Evolutionary conservation across 2,888 invertebrate species (phyloP).

Genomic region (Drosophila imparisetae): DNA sequence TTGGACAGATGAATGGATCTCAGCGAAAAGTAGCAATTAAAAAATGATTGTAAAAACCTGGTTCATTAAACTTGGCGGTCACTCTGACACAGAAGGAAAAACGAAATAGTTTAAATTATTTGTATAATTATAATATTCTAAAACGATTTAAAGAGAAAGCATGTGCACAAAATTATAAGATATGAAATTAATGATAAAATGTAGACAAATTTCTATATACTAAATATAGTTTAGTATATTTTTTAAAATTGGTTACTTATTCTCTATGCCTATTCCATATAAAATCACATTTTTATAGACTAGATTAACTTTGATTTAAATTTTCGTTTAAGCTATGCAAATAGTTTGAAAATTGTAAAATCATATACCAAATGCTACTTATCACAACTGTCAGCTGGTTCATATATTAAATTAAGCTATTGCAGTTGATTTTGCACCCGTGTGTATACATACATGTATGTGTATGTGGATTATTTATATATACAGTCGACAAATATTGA

Average conservation of each 20-base stretch:
- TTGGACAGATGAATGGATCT: slow-evolving; percentile 9
- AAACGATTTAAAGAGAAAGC: background rate
- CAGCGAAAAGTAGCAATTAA: slow-evolving; percentile 11
- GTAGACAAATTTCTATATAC: background rate
- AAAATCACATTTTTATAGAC: background rate
- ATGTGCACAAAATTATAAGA: background rate
- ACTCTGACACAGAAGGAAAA: slow-evolving; percentile 2
- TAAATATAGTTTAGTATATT: background rate
- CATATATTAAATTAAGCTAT: background rate
- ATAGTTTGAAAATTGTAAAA: background rate
- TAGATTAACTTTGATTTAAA: background rate
- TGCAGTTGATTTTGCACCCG: background rate
- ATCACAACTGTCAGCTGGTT: background rate
- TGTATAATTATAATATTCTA: background rate
- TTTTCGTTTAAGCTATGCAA: background rate
- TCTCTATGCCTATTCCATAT: background rate
- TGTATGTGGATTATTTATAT: background rate
- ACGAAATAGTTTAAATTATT: background rate
- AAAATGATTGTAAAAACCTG: slow-evolving; percentile 13
- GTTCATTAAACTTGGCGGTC: slow-evolving; percentile 1
- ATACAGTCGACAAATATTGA: slow-evolving; percentile 3
- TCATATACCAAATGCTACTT: background rate
- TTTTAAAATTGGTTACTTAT: background rate
- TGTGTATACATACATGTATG: too few species aligned
- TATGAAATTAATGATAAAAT: background rate